Evolutionary conservation across 2,888 invertebrate species (phyloP), one percentile per base, ranked within the genome.

Genomic region (Crioceris asparagi): DNA sequence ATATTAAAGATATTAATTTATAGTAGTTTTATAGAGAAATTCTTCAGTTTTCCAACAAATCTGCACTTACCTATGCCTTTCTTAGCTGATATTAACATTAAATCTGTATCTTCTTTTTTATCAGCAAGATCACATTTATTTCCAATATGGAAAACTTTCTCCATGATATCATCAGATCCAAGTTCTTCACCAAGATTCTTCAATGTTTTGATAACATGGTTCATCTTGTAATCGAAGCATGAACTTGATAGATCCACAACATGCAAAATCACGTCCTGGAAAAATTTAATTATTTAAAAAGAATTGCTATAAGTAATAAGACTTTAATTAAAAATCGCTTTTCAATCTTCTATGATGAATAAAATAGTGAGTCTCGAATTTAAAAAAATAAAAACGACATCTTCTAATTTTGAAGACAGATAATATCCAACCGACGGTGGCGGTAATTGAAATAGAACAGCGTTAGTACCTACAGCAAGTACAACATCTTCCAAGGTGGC

Each of bases 401-500:
- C n/a, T n/a, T n/a, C n/a, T n/a, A n/a, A n/a, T n/a, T n/a, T n/a
- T n/a, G n/a, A n/a, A n/a, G n/a, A n/a, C n/a, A n/a, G n/a, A n/a
- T n/a, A n/a, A n/a, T n/a, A n/a, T n/a, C n/a, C n/a, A n/a, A n/a
- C n/a, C n/a, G n/a, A n/a, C n/a, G 10, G 14, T 23, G 11, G 4
- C 17, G 16, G 14, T 8, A 4, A 16, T 30, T 14, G 11, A 25
- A 25, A 25, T 4, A 25, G 8, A 6, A 10, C 17, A 36, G 6
- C 14, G 11, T n/a, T 25, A 18, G n/a, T 17, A 48, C 58, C 59
- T 62, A 72, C 83, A 27, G 88, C 83, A 46, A 74, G 59, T 51
- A 80, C 66, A 1, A 83, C 82, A 66, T 90, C 88, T 56, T 85
- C 81, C 36, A 91, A 64, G 0, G 88, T 90, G 1, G 83, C 81